These are phyloP conservation scores for Epinotia ramella DNA, from an alignment of 2,888 invertebrate species.

Conservation along the genomic window DNA sequence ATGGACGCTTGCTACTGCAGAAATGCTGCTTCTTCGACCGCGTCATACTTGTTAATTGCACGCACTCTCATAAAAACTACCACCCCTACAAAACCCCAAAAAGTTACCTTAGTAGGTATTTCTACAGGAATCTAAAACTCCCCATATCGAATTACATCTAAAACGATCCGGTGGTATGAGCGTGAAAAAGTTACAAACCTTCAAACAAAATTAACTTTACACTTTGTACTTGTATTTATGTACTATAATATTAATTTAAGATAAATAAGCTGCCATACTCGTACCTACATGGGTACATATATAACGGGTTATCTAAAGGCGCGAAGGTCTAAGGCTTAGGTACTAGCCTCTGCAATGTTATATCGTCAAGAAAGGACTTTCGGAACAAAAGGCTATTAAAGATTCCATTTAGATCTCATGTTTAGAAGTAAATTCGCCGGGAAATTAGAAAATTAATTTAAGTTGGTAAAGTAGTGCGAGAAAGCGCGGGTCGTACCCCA, in stretches of 20 bases:
- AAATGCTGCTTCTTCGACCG: too few relatives aligned
- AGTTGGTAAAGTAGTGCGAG: slow-evolving; percentile 48
- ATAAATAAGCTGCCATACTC: neutral
- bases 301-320: neutral
- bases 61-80: too few relatives aligned
- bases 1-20: too few relatives aligned
- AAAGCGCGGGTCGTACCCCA: slow-evolving; percentile 45
- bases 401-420: slow-evolving; percentile 66
- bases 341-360: slow-evolving; percentile 55
- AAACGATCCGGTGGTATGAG: too few relatives aligned
- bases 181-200: too few relatives aligned
- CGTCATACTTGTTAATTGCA: too few relatives aligned
- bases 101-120: too few relatives aligned
- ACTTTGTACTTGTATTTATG: too few relatives aligned
- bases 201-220: too few relatives aligned
- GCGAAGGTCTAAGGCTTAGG: slow-evolving; percentile 44
- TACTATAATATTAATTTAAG: too few relatives aligned
- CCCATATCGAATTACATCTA: neutral
- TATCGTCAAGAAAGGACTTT: slow-evolving; percentile 60
- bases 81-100: too few relatives aligned
- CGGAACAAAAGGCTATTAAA: slow-evolving; percentile 63
- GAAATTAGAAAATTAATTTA: slow-evolving; percentile 69
- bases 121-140: too few relatives aligned
- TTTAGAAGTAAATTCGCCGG: slow-evolving; percentile 66
- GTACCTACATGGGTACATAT: neutral